Percentiles rank a stretch among this genome's conserved stretches.
phyloP scores from a whole-genome alignment of 2,113 vertebrate genomes.

The Cricetomys ansorgei region DNA sequence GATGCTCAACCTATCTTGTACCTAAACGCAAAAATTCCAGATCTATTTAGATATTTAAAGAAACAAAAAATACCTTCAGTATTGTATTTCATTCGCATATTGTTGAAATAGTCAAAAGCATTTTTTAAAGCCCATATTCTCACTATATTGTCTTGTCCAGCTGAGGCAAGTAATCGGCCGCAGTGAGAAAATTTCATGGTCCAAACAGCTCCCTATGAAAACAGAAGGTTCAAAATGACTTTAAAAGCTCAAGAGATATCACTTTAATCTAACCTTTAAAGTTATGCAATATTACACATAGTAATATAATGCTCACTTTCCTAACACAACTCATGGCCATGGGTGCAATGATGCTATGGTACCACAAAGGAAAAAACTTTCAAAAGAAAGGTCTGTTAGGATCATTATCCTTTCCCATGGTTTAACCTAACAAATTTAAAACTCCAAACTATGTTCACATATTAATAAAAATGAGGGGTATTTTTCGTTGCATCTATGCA shows the following conservation, averaged over 20 bases:
- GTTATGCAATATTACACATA: background rate
- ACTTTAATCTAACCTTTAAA: slow-evolving; percentile 47
- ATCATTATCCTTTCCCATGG: background rate
- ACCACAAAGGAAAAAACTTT: background rate
- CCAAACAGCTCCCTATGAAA: slow-evolving; percentile 96
- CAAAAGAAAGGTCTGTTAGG: background rate
- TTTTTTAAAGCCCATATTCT: slow-evolving; percentile 99
- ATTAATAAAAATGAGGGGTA: background rate
- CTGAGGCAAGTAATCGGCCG: slow-evolving; percentile 95
- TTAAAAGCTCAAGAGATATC: background rate
- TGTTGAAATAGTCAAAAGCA: slow-evolving; percentile 99
- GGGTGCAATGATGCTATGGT: background rate
- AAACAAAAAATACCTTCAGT: slow-evolving; percentile 92
- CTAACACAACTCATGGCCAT: background rate
- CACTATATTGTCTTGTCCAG: slow-evolving; percentile 97
- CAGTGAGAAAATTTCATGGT: slow-evolving; percentile 99
- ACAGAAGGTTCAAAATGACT: slow-evolving; percentile 55
- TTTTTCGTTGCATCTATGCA: background rate
- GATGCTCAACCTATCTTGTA: background rate
- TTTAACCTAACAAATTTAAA: slow-evolving; percentile 55
- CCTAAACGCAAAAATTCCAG: slow-evolving; percentile 26
- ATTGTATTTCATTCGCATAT: slow-evolving; percentile 99
- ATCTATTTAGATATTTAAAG: slow-evolving; percentile 25
- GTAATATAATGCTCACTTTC: background rate
- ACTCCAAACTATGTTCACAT: background rate